Base-by-base conservation (phyloP, 2,113 vertebrate species). In the Poicephalus meyeri region DNA sequence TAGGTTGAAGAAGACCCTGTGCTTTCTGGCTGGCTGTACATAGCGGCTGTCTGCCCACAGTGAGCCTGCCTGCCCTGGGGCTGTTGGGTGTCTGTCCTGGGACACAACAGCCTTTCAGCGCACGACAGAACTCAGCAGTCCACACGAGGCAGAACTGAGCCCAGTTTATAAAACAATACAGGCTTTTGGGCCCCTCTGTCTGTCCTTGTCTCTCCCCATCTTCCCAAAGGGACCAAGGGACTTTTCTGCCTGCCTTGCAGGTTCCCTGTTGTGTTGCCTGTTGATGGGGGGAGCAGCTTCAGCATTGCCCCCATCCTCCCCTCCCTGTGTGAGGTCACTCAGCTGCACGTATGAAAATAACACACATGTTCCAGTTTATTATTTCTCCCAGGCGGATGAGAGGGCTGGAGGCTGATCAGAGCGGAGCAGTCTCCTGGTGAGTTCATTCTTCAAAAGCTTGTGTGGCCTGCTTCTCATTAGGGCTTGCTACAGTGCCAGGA, bases 361-460 rank as follows among this genome's bases (percentile, higher is more conserved):
- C 93, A 88, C 0, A 0, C 71, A 13, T 66, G 84, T 82, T 84
- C 90, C 60, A 73, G 89, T 94, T 96, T 95, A 77, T 96, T 95
- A 83, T 93, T 96, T 91, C 93, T 95, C 89, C 80, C 82, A 58
- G 83, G 89, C 14, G 35, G 96, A 94, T 93, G 91, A 95, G 91
- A 89, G 65, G 81, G 63, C 55, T 97, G 94, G 93, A 96, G 71
- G 72, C 94, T 2, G 95, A 96, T 96, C 87, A 96, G 94, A 96
- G 93, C 82, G 41, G 85, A 89, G 73, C 41, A 86, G 29, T 55
- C 85, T 90, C 94, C 94, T 93, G 89, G 88, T 88, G 91, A 94
- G 80, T 90, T 89, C 50, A 68, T 93, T 94, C 94, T 96, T 95
- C 93, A 93, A 94, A 96, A 86, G 82, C 91, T 90, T 4, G 11